Percentiles rank a stretch among this genome's conserved stretches.
Evolutionary conservation across 2,888 invertebrate genomes (phyloP).

Genomic region (Crepidodera aurea): DNA sequence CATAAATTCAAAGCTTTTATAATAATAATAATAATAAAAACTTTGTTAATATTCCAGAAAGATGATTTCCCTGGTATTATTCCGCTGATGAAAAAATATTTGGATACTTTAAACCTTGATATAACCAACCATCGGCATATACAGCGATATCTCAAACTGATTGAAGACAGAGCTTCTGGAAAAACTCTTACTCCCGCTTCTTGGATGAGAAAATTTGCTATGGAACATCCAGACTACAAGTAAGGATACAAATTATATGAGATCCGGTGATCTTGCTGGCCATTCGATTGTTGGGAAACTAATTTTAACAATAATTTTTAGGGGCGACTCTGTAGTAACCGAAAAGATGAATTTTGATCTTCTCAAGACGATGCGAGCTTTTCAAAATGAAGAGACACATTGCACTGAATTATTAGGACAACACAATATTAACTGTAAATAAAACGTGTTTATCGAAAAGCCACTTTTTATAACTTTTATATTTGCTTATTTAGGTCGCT

Average conservation of each 20-base stretch:
- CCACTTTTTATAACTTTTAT: too few relatives aligned
- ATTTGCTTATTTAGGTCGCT: too few relatives aligned
- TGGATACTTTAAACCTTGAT: slow-evolving; percentile 95
- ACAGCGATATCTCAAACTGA: slow-evolving; percentile 93
- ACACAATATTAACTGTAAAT: too few relatives aligned
- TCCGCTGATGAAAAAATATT: slow-evolving; percentile 91
- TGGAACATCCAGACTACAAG: slow-evolving; percentile 90
- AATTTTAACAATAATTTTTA: slow-evolving; percentile 59
- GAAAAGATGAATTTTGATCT: slow-evolving; percentile 92
- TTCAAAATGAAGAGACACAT: slow-evolving; percentile 73
- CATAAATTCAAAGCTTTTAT: too few relatives aligned
- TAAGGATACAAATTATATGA: slow-evolving; percentile 63
- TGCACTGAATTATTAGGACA: slow-evolving; percentile 83
- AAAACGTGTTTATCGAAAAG: too few relatives aligned
- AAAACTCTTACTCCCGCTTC: slow-evolving; percentile 91
- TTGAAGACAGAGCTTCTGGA: slow-evolving; percentile 86
- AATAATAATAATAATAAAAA: too few relatives aligned
- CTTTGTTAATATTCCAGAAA: slow-evolving; percentile 67
- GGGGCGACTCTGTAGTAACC: slow-evolving; percentile 85
- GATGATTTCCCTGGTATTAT: slow-evolving; percentile 93
- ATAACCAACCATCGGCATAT: slow-evolving; percentile 97
- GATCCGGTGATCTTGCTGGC: not conserved
- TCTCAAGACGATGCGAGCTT: slow-evolving; percentile 75
- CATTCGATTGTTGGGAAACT: too few relatives aligned
- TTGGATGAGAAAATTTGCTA: slow-evolving; percentile 93